Conservation (phyloP, 2,888 invertebrate species). For the Ichneumon xanthorius region DNA sequence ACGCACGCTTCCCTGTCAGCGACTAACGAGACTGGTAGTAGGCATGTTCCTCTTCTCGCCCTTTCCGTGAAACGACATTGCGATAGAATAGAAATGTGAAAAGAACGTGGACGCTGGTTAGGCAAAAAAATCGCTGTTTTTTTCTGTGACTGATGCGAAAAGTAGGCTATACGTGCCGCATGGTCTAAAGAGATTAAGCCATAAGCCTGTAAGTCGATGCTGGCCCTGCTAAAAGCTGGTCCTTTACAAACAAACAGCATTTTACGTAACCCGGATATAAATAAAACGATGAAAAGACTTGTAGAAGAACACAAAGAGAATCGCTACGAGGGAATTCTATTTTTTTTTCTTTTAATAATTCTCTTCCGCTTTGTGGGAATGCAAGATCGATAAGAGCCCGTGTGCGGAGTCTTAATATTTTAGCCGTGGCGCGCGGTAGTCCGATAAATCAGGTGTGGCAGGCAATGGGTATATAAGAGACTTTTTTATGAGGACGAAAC, state of each 20-base stretch:
- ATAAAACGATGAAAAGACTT: not conserved
- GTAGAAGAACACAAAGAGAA: not conserved
- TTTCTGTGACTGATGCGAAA: not conserved
- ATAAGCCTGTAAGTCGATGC: not conserved
- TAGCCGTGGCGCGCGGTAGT: conserved; percentile 38
- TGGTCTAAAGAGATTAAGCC: not conserved
- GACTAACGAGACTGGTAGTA: conserved; percentile 43
- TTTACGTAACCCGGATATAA: not conserved
- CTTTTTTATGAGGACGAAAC: conserved; percentile 45
- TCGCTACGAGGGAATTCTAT: not conserved
- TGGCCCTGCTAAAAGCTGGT: not conserved
- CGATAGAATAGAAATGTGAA: conserved; percentile 41
- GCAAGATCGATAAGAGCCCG: conserved; percentile 52
- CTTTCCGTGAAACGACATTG: conserved; percentile 36
- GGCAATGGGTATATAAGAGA: conserved; percentile 31
- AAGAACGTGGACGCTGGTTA: conserved; percentile 45
- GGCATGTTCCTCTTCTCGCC: conserved; percentile 52
- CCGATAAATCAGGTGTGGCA: conserved; percentile 7
- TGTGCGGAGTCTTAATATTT: conserved; percentile 53
- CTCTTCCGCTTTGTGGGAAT: conserved; percentile 30
- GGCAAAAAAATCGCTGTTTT: conserved; percentile 35
- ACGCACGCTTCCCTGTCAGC: conserved; percentile 58
- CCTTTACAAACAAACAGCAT: conserved; percentile 56
- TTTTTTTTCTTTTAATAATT: conserved; percentile 22
- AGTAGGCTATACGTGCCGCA: not conserved